A percentile compares a stretch with the other conserved stretches of the same genome.
Conservation (phyloP, 30 jellyfish, hydroid and myxozoan species). For the Hydra vulgaris region DNA sequence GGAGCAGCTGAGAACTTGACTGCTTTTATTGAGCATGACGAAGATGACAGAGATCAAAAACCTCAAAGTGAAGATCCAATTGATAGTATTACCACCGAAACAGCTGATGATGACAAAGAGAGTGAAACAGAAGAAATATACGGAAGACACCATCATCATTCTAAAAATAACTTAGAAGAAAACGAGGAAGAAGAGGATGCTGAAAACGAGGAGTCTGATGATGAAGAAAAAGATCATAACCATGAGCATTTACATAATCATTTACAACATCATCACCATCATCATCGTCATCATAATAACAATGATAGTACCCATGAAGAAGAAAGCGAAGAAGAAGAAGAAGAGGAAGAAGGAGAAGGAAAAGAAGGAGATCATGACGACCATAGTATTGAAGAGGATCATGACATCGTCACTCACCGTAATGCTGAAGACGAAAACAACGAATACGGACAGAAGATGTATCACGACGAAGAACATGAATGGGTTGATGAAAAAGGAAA, state of each 20-base stretch:
- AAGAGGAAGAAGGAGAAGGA: constrained; percentile 5
- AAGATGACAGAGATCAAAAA: constrained; percentile 5
- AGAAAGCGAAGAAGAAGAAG: constrained; percentile 10
- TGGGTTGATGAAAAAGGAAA: constrained; percentile 6
- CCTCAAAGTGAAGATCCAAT: constrained; percentile 11
- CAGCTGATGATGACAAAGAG: constrained; percentile 27
- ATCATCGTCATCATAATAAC: constrained; percentile 1
- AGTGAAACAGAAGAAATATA: constrained; percentile 30
- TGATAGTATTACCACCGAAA: constrained; percentile 27
- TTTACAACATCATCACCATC: background rate
- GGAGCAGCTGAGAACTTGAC: constrained; percentile 2
- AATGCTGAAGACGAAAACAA: constrained; percentile 15
- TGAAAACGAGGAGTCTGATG: constrained; percentile 14
- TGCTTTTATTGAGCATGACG: background rate
- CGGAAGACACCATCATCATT: constrained; percentile 8
- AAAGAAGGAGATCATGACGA: background rate
- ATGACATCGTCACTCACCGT: background rate
- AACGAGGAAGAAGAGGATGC: constrained; percentile 4
- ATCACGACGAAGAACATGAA: constrained; percentile 17
- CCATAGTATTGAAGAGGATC: background rate
- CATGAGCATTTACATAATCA: background rate
- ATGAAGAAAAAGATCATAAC: background rate
- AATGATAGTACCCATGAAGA: constrained; percentile 2
- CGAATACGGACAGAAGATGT: constrained; percentile 1
- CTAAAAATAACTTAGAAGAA: constrained; percentile 2